Evolutionary conservation across 2,797 vertebrate species (phyloP).

Genomic region (Pelobates cultripes): DNA sequence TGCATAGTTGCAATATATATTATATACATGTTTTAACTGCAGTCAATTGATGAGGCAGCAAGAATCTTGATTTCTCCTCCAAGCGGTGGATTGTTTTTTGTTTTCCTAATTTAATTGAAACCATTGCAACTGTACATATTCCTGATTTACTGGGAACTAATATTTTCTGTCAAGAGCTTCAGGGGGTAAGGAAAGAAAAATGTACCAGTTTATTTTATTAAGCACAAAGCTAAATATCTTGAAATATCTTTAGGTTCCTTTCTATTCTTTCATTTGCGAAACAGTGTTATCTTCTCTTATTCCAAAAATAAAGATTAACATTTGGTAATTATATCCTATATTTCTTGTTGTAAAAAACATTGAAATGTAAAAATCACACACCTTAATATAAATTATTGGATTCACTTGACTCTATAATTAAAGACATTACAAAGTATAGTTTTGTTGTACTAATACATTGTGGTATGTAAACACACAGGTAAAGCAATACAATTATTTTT

Average conservation of each 20-base stretch:
- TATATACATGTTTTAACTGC: slow-evolving; percentile 39
- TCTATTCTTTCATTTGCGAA: slow-evolving; percentile 15
- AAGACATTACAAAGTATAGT: no score
- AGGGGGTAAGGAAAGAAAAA: slow-evolving; percentile 60
- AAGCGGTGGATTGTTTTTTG: slow-evolving; percentile 70
- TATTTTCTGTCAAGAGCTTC: slow-evolving; percentile 72
- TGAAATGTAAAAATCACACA: no score
- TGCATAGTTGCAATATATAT: neutral
- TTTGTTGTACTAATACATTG: no score
- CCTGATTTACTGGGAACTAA: slow-evolving; percentile 69
- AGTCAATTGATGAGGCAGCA: slow-evolving; percentile 75
- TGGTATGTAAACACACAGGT: neutral
- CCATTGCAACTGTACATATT: slow-evolving; percentile 67
- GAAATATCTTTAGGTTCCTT: slow-evolving; percentile 58
- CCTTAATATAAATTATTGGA: no score
- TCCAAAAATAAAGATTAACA: slow-evolving; percentile 11
- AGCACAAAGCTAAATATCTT: slow-evolving; percentile 67
- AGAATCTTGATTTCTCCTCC: slow-evolving; percentile 73
- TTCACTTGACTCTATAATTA: no score
- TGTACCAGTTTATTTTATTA: slow-evolving; percentile 74
- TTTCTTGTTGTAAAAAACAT: no score
- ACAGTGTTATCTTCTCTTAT: slow-evolving; percentile 18
- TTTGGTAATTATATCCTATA: neutral
- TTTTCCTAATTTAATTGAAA: slow-evolving; percentile 78
- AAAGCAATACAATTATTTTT: neutral